These are phyloP conservation scores for Noctua fimbriata DNA, from an alignment of 2,888 invertebrate genomes.

Conservation along the genomic window DNA sequence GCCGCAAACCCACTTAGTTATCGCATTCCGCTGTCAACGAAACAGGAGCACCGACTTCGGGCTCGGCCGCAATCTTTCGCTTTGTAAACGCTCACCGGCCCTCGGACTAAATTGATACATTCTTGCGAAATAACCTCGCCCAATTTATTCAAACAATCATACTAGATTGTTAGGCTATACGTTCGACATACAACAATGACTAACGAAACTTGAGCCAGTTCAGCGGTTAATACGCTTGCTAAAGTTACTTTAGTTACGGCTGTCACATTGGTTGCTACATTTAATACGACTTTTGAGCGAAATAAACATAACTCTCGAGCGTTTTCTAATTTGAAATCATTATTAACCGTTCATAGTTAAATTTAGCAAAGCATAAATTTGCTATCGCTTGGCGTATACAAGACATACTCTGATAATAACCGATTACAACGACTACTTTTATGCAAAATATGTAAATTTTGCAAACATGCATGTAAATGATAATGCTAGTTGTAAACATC, in stretches of 20 bases:
- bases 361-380: constrained; percentile 17
- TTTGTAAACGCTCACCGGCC: constrained; percentile 82
- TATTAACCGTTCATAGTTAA: constrained; percentile 8
- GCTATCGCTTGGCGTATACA: constrained; percentile 24
- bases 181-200: constrained; percentile 52
- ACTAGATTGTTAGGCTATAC: constrained; percentile 76
- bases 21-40: constrained; percentile 86
- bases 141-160: constrained; percentile 87
- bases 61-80: constrained; percentile 83
- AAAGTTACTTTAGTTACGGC: constrained; percentile 17
- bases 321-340: constrained; percentile 15
- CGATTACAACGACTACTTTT: constrained; percentile 34
- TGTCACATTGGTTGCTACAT: constrained; percentile 18
- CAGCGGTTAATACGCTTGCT: constrained; percentile 25
- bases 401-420: constrained; percentile 47
- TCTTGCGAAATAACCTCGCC: constrained; percentile 89
- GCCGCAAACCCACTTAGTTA: constrained; percentile 86
- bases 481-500: constrained; percentile 19
- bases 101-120: constrained; percentile 88
- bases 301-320: background rate
- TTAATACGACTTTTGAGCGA: constrained; percentile 6
- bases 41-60: constrained; percentile 84
- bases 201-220: constrained; percentile 40
- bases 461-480: constrained; percentile 21
- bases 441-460: constrained; percentile 39